Conservation (phyloP, 2,888 invertebrate genomes). For the Lasius fuliginosus region DNA sequence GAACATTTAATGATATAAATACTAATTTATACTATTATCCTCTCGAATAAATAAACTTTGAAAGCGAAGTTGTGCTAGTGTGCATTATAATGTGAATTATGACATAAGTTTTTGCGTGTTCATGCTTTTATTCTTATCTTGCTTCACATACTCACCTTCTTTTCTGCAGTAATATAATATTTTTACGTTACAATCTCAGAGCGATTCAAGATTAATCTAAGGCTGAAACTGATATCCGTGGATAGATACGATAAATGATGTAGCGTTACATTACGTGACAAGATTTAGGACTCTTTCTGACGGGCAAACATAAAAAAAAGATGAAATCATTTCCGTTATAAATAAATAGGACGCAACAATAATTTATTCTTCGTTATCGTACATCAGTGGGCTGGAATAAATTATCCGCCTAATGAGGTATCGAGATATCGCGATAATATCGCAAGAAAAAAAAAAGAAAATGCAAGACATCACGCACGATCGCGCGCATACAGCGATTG, state of each 20-base stretch:
- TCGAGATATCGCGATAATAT: conserved; percentile 52
- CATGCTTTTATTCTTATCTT: background rate
- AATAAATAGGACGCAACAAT: conserved; percentile 77
- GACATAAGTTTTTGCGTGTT: background rate
- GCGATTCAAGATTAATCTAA: conserved; percentile 1
- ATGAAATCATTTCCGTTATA: conserved; percentile 48
- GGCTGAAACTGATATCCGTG: background rate
- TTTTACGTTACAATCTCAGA: background rate
- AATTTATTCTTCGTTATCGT: conserved; percentile 71
- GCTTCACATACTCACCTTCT: conserved; percentile 25
- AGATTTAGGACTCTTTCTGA: conserved; percentile 18
- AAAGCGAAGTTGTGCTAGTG: background rate
- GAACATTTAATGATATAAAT: conserved; percentile 15
- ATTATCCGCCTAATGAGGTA: conserved; percentile 70
- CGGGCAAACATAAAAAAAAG: background rate
- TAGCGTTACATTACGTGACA: background rate
- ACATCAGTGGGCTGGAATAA: conserved; percentile 62
- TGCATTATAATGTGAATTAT: background rate
- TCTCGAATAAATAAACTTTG: background rate
- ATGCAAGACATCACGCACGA: conserved; percentile 54
- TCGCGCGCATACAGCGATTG: conserved; percentile 15
- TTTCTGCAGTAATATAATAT: background rate
- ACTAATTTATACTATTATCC: conserved; percentile 24
- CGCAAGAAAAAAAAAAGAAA: conserved; percentile 51
- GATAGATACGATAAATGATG: background rate